Base-by-base conservation (phyloP, 1,140 invertebrate genomes). In the Trypoxylus dichotomus region DNA sequence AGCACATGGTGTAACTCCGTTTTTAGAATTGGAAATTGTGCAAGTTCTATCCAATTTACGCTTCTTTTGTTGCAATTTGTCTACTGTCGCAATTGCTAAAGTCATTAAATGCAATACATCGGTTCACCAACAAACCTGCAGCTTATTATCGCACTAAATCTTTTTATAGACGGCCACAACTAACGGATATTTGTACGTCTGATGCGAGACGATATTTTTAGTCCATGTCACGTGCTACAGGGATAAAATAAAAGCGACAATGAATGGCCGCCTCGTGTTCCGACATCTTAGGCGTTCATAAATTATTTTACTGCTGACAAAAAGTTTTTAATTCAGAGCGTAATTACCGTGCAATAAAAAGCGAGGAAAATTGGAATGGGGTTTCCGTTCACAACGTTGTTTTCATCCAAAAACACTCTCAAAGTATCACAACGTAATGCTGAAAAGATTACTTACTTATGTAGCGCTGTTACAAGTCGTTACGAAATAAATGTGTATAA, bases 331-430 rank as follows among this genome's bases (percentile, higher is more conserved):
- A 68, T 68, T 68, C 60, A 15, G 60, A 10, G 27, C 60, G 27
- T 68, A 68, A 68, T 68, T 68, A 68, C 60, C 60, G 21, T 29
- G 60, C 60, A 68, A 68, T 68, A 68, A 68, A 68, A 68, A 68
- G 60, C 7, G 25, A 27, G 60, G 24, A 68, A 68, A 24, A 68
- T 24, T 7, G 10, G 60, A 68, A 68, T 68, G 60, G 60, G 21
- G 3, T 29, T 21, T 13, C 60, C 11, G 60, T 68, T 21, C 47
- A n/a, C 13, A 13, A 21, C 27, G 24, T 13, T 29, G 21, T 1
- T 27, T 68, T 68, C 21, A 11, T 58, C 7, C 10, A 37, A 5
- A 37, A 37, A 37, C 32, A 8, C 10, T 37, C 5, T 2, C 3
- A 37, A 8, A 37, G 32, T n/a, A n/a, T 37, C 32, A 37, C 32